phyloP scores from a whole-genome alignment of 1,140 invertebrate genomes.

The Lordiphosa collinella region DNA sequence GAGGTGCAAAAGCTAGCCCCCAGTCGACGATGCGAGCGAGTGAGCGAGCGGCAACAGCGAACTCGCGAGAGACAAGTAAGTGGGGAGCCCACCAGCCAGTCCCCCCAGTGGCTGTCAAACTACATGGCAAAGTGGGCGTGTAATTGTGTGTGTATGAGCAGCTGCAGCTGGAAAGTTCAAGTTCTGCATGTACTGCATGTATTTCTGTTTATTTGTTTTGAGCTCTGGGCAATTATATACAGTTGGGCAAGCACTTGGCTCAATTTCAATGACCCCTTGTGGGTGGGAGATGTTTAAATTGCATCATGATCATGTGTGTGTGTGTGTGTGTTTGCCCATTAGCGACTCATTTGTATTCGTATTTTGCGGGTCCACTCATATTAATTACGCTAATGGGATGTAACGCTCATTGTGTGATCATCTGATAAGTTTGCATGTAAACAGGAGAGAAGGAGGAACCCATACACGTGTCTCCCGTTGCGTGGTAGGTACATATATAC shows the following conservation, averaged over 20 bases:
- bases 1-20: conserved; percentile 13
- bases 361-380: conserved; percentile 31
- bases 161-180: conserved; percentile 28
- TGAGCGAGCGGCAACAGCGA: conserved; percentile 9
- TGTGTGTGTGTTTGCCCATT: conserved; percentile 9
- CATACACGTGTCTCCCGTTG: conserved; percentile 25
- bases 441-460: background rate
- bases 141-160: conserved; percentile 5
- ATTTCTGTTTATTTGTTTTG: conserved; percentile 32
- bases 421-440: conserved; percentile 32
- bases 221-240: conserved; percentile 8
- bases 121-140: conserved; percentile 41
- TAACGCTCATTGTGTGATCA: conserved; percentile 15
- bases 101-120: conserved; percentile 33
- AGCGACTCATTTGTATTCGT: conserved; percentile 11
- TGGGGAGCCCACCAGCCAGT: background rate
- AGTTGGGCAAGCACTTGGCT: conserved; percentile 30
- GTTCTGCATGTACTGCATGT: conserved; percentile 22
- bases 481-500: background rate
- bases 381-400: conserved; percentile 32
- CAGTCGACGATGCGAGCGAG: conserved; percentile 1
- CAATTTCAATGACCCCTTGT: conserved; percentile 34
- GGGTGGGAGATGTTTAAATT: conserved; percentile 18
- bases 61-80: background rate
- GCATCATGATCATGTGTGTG: conserved; percentile 28